Base-by-base conservation (phyloP, 2,888 invertebrate species). In the Gnatocerus cornutus region DNA sequence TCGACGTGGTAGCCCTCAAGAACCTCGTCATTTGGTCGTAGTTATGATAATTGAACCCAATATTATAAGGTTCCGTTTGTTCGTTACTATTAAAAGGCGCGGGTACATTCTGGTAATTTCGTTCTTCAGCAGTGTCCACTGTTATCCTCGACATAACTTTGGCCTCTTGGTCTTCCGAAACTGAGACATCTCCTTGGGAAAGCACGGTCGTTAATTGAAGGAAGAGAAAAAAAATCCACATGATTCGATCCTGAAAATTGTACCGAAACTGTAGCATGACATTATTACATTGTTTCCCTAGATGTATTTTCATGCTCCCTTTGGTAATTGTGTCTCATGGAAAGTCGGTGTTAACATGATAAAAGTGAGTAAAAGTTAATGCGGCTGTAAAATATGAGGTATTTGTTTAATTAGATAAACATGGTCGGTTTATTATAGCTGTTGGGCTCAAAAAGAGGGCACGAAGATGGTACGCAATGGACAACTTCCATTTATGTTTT, bases 21-120 rank as follows among this genome's bases (percentile, higher is more conserved):
- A 93, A 95, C 74, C 90, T 89, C 41, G 95, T 95, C 88, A 97
- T 88, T 81, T 92, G 90, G 33, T 94, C 93, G 82, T 95, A 94
- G 84, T 95, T 92, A 83, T 97, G 97, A 84, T 97, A 97, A 64
- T 89, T 89, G 86, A 93, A 97, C 77, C 95, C 94, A 73, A 96
- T 74, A 7, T 72, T 71, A 53, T 82, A 84, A 2, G 81, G 79
- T 37, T 83, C 83, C 7, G 39, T 52, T 55, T 61, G 62, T 30
- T 61, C 48, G 1, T 45, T 13, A 7, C 13, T 13, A 41, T 43
- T 53, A 16, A 52, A 43, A 14, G 21, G 67, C 5, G 65, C 45
- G 1, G 56, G 29, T 21, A 16, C 59, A 1, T 14, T 6, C 30
- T 67, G 67, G 39, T 61, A 67, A 27, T 67, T 67, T n/a, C 67